Evolutionary conservation across 2,113 vertebrate species (phyloP), one percentile per base, ranked within the genome.

Genomic region (Scomber scombrus): DNA sequence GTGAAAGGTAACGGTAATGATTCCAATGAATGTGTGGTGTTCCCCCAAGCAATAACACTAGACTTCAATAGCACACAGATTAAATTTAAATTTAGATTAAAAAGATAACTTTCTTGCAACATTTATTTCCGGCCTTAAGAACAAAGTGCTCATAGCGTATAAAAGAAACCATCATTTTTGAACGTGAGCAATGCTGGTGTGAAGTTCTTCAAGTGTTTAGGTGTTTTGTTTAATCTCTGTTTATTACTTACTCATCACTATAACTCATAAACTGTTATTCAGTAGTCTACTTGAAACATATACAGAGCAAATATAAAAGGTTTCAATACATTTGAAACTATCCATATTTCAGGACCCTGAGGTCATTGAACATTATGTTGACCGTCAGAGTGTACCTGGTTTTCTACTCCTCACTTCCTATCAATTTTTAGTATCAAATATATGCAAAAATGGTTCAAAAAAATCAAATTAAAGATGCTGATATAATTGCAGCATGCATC

Each of bases 401-500:
- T 67, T n/a, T 45, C 6, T 29, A 1, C 5, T 16, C 19, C 56
- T 16, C 34, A 40, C 9, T 40, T 40, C 34, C 7, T 40, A 40
- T 40, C 34, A 40, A 40, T 40, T 9, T 40, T 9, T 8, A 40
- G 2, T 40, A 40, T 40, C 34, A 8, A 40, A 40, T 40, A 9
- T 9, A 40, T 7, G 34, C 7, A 40, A 34, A 40, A 40, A 40
- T 7, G 5, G 4, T 9, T 40, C 1, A 40, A 40, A 40, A 40
- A 40, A 55, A 73, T 62, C 2, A 49, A 57, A 51, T 46, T 18
- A 52, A 11, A 61, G 2, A 66, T 56, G 9, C 21, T 5, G 43
- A 58, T 62, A 72, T 89, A 91, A 92, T 86, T 88, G 85, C 83
- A 85, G 71, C 71, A 91, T 90, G 55, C 31, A 80, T 50, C 7